Evolutionary conservation across 1,140 invertebrate species (phyloP), one percentile per base, ranked within the genome.

Genomic region (Zeugodacus cucurbitae): DNA sequence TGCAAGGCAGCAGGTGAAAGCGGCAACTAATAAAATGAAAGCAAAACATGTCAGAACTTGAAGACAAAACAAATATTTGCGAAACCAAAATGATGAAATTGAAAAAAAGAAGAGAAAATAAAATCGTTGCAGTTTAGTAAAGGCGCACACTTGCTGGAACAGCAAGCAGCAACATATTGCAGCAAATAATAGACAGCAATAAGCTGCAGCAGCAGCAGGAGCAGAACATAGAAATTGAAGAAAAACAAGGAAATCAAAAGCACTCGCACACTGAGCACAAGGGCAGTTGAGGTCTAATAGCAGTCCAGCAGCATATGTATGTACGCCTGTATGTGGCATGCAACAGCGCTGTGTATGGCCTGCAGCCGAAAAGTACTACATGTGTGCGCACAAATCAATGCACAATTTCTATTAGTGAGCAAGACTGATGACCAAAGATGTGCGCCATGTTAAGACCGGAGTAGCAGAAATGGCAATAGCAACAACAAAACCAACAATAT

Each of bases 321-420:
- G 32, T 62, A 62, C 22, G 26, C 11, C 8, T 70, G 26, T 37
- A 29, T 32, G 11, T 70, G 14, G 64, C 26, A 32, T 70, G 26
- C 64, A 26, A 70, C 29, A 32, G 3, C 64, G 7, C 20, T 37
- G 37, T 26, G 37, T 41, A 86, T 59, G 85, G 85, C 85, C 48
- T 58, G 85, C 17, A 86, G 85, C 57, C 85, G 44, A 86, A 57
- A 74, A 74, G 37, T 74, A 41, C 14, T 32, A 20, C 14, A 4
- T 86, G 32, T 32, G 29, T 58, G n/a, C 29, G 85, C 85, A 86
- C 54, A 58, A 58, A 59, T 58, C 48, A 59, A 86, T 86, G 57
- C 85, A 59, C 54, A 86, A 86, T 86, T 86, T 57, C 85, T 59
- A 41, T 86, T 59, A 86, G 54, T 82, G 85, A 54, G 57, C n/a